Evolutionary conservation across 1,140 invertebrate species (phyloP).

Genomic region (Thereuonema tuberculata): DNA sequence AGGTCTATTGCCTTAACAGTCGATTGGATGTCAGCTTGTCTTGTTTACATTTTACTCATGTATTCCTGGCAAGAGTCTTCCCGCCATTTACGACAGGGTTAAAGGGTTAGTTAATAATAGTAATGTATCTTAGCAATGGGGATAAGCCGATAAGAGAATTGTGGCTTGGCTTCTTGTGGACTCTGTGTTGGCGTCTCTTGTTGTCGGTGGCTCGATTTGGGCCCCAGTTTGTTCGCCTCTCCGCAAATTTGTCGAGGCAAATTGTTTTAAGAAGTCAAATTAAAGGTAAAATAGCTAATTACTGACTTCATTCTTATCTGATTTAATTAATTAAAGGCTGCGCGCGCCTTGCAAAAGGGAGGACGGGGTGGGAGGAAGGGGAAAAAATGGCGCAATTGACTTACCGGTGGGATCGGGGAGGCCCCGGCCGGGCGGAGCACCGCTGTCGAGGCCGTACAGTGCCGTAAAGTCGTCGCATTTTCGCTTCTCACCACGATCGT

Average conservation of each 20-base stretch:
- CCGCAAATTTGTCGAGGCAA: conserved; percentile 6
- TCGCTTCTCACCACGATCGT: conserved; percentile 13
- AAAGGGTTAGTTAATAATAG: too few species aligned
- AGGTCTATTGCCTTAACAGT: too few species aligned
- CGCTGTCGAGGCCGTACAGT: conserved; percentile 28
- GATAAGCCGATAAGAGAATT: too few species aligned
- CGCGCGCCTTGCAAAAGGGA: background rate
- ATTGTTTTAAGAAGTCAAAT: conserved; percentile 10
- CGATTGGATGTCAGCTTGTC: too few species aligned
- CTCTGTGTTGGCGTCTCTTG: too few species aligned
- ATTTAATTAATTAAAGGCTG: conserved; percentile 6
- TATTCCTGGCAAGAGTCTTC: too few species aligned
- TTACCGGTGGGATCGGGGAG: conserved; percentile 28
- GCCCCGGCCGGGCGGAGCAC: conserved; percentile 17
- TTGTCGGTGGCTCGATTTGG: too few species aligned
- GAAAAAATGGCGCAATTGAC: conserved; percentile 13
- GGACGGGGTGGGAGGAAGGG: background rate
- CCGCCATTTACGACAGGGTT: too few species aligned
- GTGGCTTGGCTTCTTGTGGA: too few species aligned
- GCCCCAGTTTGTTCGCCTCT: too few species aligned
- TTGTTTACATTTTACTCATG: too few species aligned
- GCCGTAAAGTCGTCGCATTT: conserved; percentile 26
- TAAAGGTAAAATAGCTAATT: conserved; percentile 11
- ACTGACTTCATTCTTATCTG: conserved; percentile 9
- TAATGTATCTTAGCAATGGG: too few species aligned